These are phyloP conservation scores for Scaptomyza pallida DNA, from an alignment of 1,140 invertebrate species.

Conservation along the genomic window DNA sequence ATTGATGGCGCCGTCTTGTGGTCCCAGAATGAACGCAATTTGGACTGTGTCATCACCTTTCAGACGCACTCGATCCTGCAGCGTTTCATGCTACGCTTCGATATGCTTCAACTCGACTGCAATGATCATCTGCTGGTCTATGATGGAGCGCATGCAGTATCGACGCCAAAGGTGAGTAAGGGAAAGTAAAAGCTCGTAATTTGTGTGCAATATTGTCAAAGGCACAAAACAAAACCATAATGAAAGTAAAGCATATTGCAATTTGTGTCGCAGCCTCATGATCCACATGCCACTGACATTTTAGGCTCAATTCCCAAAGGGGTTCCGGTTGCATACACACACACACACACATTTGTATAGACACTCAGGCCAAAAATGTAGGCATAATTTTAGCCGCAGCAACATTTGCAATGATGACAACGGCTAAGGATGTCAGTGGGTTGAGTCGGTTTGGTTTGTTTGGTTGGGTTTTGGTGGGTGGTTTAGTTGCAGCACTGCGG, in stretches of 20 bases:
- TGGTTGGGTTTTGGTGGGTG: constrained; percentile 5
- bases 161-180: constrained; percentile 90
- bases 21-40: constrained; percentile 94
- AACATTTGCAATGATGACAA: constrained; percentile 75
- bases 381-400: constrained; percentile 70
- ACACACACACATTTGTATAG: constrained; percentile 8
- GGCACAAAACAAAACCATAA: no score
- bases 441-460: neutral
- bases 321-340: constrained; percentile 43
- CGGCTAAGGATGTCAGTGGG: constrained; percentile 54
- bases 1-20: constrained; percentile 95
- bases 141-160: constrained; percentile 94
- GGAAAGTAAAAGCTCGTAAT: no score
- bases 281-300: constrained; percentile 76
- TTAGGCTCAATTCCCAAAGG: constrained; percentile 77
- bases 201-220: no score
- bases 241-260: constrained; percentile 21
- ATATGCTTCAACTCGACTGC: constrained; percentile 92
- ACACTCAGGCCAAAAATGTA: constrained; percentile 29
- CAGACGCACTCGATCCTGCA: constrained; percentile 96
- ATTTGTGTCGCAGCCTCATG: constrained; percentile 53
- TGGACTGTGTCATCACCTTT: constrained; percentile 96
- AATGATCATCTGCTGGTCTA: constrained; percentile 97
- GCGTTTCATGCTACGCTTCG: constrained; percentile 96
- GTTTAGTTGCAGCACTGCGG: constrained; percentile 39